Conservation (phyloP, 2,797 vertebrate genomes). For the Rhynchonycteris naso region DNA sequence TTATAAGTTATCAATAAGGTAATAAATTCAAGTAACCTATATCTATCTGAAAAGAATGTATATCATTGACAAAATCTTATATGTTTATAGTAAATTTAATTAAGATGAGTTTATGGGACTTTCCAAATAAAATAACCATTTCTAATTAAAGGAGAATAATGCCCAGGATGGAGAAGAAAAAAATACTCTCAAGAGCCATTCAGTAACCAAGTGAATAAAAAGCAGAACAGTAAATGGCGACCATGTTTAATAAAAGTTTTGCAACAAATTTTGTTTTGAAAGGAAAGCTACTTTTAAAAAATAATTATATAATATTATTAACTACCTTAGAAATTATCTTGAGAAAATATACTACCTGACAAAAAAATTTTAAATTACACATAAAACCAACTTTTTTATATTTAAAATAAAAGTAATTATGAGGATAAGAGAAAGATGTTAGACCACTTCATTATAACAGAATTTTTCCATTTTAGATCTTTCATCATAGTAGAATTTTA, state of each 20-base stretch:
- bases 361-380: slow-evolving; percentile 59
- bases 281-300: slow-evolving; percentile 30
- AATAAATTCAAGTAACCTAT: background rate
- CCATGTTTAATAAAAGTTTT: slow-evolving; percentile 40
- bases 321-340: slow-evolving; percentile 31
- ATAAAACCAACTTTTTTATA: slow-evolving; percentile 38
- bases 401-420: slow-evolving; percentile 35
- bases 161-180: background rate
- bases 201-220: slow-evolving; percentile 29
- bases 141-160: slow-evolving; percentile 54
- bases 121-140: slow-evolving; percentile 37
- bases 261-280: slow-evolving; percentile 44
- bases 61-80: slow-evolving; percentile 20
- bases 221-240: slow-evolving; percentile 3
- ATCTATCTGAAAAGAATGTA: slow-evolving; percentile 23
- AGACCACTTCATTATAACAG: background rate
- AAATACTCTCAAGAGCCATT: background rate
- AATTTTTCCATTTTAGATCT: slow-evolving; percentile 7
- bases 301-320: slow-evolving; percentile 18
- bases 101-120: slow-evolving; percentile 22
- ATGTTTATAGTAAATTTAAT: slow-evolving; percentile 53
- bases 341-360: background rate
- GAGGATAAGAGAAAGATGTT: background rate
- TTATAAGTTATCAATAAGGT: background rate
- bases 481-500: slow-evolving; percentile 14